Percentiles rank a stretch among this genome's conserved stretches.
Evolutionary conservation across 1,140 invertebrate species (phyloP).

Genomic region (Probaryconus sp.): DNA sequence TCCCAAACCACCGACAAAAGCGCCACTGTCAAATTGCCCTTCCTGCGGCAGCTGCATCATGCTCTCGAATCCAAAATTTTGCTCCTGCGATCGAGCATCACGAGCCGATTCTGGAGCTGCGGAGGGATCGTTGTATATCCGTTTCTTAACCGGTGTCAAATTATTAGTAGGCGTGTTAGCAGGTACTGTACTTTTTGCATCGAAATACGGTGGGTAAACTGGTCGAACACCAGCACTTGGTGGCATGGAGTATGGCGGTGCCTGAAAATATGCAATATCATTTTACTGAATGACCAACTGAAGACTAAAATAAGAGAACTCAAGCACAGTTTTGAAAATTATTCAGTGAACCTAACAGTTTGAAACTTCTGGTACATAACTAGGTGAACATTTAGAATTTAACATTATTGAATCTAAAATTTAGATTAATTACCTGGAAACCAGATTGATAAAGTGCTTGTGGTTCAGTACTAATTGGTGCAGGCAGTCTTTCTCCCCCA

Average conservation of each 20-base stretch:
- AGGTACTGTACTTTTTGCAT: conserved; percentile 64
- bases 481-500: conserved; percentile 51
- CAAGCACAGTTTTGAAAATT: too few relatives aligned
- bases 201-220: conserved; percentile 74
- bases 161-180: conserved; percentile 61
- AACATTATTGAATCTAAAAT: neutral
- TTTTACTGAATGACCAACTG: neutral
- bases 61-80: conserved; percentile 72
- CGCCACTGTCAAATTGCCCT: conserved; percentile 67
- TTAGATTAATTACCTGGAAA: conserved; percentile 65
- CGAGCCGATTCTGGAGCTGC: conserved; percentile 24
- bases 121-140: conserved; percentile 70
- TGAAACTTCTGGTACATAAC: too few relatives aligned
- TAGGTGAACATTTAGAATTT: neutral
- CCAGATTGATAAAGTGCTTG: conserved; percentile 70
- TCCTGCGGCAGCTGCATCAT: conserved; percentile 70
- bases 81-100: conserved; percentile 60
- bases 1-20: conserved; percentile 65
- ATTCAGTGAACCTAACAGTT: too few relatives aligned
- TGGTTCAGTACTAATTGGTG: conserved; percentile 55
- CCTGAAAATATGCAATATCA: conserved; percentile 61
- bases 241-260: conserved; percentile 70
- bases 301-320: too few relatives aligned
- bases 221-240: conserved; percentile 66
- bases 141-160: conserved; percentile 72